Evolutionary conservation across 2,888 invertebrate species (phyloP).

Genomic region (Graphium colonna): DNA sequence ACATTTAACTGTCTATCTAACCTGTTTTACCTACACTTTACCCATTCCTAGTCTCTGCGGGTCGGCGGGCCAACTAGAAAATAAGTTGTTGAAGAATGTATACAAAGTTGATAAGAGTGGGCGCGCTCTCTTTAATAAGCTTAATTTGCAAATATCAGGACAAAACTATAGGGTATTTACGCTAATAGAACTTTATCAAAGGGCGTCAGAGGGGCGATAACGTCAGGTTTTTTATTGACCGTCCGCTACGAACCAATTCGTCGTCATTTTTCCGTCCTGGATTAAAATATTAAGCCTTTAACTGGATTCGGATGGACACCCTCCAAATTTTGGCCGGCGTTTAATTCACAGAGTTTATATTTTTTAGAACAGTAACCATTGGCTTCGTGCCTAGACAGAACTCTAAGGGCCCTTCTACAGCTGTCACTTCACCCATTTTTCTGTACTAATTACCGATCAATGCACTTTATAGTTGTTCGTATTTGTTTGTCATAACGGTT

Average conservation of each 20-base stretch:
- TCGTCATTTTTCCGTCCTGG: not conserved
- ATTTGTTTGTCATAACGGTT: too few species aligned
- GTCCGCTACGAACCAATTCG: constrained; percentile 14
- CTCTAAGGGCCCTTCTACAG: not conserved
- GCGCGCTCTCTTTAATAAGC: constrained; percentile 53
- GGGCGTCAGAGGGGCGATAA: constrained; percentile 27
- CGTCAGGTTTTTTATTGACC: constrained; percentile 6
- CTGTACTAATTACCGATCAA: too few species aligned
- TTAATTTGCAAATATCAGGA: constrained; percentile 67
- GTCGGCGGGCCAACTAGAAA: constrained; percentile 19
- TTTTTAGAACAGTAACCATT: constrained; percentile 2
- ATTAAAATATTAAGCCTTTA: constrained; percentile 20
- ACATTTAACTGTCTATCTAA: too few species aligned
- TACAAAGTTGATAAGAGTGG: constrained; percentile 36
- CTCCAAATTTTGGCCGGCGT: not conserved
- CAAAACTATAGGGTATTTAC: constrained; percentile 43
- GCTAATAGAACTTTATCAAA: constrained; percentile 49
- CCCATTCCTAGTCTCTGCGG: not conserved
- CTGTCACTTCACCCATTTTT: not conserved
- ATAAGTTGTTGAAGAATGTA: constrained; percentile 38
- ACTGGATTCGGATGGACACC: constrained; percentile 8
- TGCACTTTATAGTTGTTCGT: too few species aligned
- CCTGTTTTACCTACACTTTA: not conserved
- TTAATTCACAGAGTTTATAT: constrained; percentile 1
- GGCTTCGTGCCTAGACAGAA: constrained; percentile 1